Evolutionary conservation across 2,797 vertebrate genomes (phyloP), one percentile per base, ranked within the genome.

Genomic region (Caiman crocodilus): DNA sequence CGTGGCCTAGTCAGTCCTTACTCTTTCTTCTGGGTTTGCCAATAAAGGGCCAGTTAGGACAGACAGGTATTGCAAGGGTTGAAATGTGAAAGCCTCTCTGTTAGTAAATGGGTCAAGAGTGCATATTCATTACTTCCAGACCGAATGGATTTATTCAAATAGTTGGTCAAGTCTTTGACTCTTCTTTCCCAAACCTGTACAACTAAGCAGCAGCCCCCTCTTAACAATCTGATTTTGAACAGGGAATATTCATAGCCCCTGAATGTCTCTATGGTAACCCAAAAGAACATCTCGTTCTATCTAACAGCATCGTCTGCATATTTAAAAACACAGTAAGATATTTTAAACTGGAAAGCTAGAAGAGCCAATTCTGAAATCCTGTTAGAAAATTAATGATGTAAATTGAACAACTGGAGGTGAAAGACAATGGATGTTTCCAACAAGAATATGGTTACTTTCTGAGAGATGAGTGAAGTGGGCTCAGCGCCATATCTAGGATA

Each of bases 261-360:
- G 86, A 26, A 81, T 90, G 91, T 98, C 97, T 97, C 97, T 97
- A 97, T 97, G 97, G 97, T 88, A 98, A 98, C 97, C 90, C 86
- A 96, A 95, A 88, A 96, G 86, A 96, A 94, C 17, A 82, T 95
- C 96, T 95, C 96, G 94, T 95, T 94, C 94, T 93, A 88, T 85
- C 93, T 94, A 59, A 35, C 92, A 92, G 85, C 88, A 74, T 92
- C 96, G 90, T 93, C 90, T 88, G 94, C 90, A 94, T 97, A 96
- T 89, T 96, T 94, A 96, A 97, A 96, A 96, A 95, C 94, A 82
- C 90, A 90, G 91, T 88, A 92, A 94, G 94, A 88, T 93, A 96
- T 94, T 96, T 94, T 89, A 83, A 95, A 95, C 90, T 82, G 71
- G 63, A 78, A 79, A 96, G 84, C 87, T 92, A 93, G 88, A 95